Percentiles rank a stretch among this genome's conserved stretches.
These are phyloP conservation scores for Drosophila meridiana DNA, from an alignment of 2,888 invertebrate species.

Conservation along the genomic window DNA sequence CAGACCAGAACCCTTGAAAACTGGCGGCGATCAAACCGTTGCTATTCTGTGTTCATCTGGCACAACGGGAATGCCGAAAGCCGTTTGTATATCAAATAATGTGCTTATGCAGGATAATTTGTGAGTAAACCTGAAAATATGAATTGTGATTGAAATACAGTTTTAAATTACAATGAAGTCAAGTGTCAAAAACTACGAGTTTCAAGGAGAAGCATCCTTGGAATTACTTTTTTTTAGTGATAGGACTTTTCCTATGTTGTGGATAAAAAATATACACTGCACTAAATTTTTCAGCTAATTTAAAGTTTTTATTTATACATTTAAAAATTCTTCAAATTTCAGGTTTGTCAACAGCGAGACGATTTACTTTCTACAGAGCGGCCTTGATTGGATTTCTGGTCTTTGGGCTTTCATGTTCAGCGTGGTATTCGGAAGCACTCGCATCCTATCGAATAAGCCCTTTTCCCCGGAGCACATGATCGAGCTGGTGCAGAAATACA, in stretches of 20 bases:
- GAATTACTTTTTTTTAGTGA: too few relatives aligned
- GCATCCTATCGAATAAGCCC: constrained; percentile 67
- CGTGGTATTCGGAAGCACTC: constrained; percentile 56
- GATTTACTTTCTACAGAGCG: constrained; percentile 54
- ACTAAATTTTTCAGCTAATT: too few relatives aligned
- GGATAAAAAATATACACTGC: too few relatives aligned
- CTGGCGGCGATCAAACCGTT: constrained; percentile 59
- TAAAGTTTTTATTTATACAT: too few relatives aligned
- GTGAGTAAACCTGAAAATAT: constrained; percentile 24
- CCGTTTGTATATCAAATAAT: constrained; percentile 61
- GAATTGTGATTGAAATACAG: background rate
- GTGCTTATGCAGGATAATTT: constrained; percentile 47
- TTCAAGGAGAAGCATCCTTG: too few relatives aligned
- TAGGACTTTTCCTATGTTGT: too few relatives aligned
- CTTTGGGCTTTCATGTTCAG: constrained; percentile 48
- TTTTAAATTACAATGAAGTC: background rate
- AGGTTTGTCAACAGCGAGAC: constrained; percentile 56
- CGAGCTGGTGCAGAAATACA: constrained; percentile 65
- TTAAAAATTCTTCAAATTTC: background rate
- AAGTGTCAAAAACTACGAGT: too few relatives aligned
- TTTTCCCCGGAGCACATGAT: constrained; percentile 65
- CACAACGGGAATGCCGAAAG: constrained; percentile 74
- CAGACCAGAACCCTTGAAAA: constrained; percentile 49
- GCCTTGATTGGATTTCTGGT: constrained; percentile 75
- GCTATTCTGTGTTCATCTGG: constrained; percentile 76